Evolutionary conservation across 2,113 vertebrate species (phyloP).

Genomic region (Tenebrosternarchus preto): DNA sequence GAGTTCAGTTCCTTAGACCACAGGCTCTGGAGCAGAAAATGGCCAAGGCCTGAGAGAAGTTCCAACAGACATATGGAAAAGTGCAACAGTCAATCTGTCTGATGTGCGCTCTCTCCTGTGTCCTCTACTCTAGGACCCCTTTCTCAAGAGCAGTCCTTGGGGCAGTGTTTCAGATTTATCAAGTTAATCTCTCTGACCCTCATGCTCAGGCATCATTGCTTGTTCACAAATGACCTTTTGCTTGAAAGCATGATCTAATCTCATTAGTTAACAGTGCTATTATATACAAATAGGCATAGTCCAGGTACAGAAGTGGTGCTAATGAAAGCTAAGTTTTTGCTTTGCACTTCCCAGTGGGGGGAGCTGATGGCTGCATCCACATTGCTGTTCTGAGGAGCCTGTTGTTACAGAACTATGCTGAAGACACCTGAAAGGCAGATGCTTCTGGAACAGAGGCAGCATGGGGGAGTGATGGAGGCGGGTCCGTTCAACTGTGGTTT

Average conservation of each 20-base stretch:
- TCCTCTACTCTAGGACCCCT: not conserved
- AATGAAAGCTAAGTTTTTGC: not conserved
- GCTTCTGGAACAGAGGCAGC: slow-evolving; percentile 19
- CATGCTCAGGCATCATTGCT: too few relatives aligned
- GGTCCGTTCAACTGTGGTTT: slow-evolving; percentile 18
- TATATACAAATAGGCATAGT: not conserved
- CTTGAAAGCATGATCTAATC: not conserved
- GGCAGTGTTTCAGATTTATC: not conserved
- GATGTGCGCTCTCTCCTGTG: not conserved
- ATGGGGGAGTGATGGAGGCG: not conserved
- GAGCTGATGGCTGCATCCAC: slow-evolving; percentile 3
- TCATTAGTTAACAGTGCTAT: not conserved
- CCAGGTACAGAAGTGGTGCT: slow-evolving; percentile 1
- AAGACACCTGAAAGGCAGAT: slow-evolving; percentile 40
- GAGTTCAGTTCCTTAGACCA: not conserved
- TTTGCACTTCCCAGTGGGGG: not conserved
- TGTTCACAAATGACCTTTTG: too few relatives aligned
- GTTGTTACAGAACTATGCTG: slow-evolving; percentile 23
- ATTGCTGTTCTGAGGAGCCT: not conserved
- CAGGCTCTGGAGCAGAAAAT: not conserved
- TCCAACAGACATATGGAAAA: slow-evolving; percentile 46
- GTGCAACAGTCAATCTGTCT: not conserved
- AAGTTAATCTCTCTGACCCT: not conserved
- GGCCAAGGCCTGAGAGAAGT: not conserved
- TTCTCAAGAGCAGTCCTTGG: not conserved